Conservation (phyloP, 2,888 invertebrate species). For the Cerastoderma edule region DNA sequence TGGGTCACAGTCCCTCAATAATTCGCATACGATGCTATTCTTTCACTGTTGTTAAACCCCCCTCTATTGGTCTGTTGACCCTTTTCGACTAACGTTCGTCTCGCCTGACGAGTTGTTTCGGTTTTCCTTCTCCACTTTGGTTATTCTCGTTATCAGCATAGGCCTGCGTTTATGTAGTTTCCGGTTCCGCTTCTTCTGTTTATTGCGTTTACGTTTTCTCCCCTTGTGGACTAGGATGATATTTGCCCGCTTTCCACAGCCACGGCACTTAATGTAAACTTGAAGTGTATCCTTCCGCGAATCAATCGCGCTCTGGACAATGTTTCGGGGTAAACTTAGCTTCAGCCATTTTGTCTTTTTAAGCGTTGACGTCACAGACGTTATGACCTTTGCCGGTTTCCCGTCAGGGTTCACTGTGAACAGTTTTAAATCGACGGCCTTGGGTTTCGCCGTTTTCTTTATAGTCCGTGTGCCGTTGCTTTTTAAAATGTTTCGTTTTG, state of each 20-base stretch:
- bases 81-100: background rate
- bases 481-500: slow-evolving; percentile 3
- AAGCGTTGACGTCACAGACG: slow-evolving; percentile 45
- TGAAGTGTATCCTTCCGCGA: slow-evolving; percentile 36
- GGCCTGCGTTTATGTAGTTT: slow-evolving; percentile 26
- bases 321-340: slow-evolving; percentile 45
- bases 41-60: background rate
- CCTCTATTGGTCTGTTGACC: background rate
- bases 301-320: slow-evolving; percentile 45
- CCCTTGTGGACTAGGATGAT: slow-evolving; percentile 44
- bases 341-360: slow-evolving; percentile 52
- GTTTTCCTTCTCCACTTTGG: background rate
- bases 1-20: background rate
- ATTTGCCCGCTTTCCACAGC: slow-evolving; percentile 48
- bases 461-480: slow-evolving; percentile 10
- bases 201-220: slow-evolving; percentile 24
- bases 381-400: slow-evolving; percentile 29
- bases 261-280: slow-evolving; percentile 43
- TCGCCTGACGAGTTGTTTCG: background rate
- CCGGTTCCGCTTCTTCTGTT: background rate
- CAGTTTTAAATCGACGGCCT: slow-evolving; percentile 25
- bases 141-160: slow-evolving; percentile 5
- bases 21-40: background rate
- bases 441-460: slow-evolving; percentile 5
- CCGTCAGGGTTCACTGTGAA: slow-evolving; percentile 41